A percentile compares a stretch with the other conserved stretches of the same genome.
Evolutionary conservation across 23 tunicate genomes (phyloP).

Genomic region (Diplosoma virens): DNA sequence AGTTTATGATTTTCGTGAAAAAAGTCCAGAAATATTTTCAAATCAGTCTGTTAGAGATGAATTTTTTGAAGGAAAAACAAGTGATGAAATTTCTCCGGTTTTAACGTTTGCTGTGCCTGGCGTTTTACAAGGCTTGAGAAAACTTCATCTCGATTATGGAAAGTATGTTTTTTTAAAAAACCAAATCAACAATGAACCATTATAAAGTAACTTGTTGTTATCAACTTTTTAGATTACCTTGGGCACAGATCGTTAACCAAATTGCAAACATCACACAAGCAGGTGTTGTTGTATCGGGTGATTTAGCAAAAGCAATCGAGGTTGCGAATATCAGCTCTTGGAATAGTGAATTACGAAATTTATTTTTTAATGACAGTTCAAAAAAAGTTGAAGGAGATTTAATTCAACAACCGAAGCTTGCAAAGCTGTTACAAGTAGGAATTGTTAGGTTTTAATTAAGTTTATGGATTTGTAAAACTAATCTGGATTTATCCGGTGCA

Average conservation of each 20-base stretch:
- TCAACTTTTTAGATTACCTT: conserved; percentile 25
- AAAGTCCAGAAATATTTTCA: conserved; percentile 21
- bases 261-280: conserved; percentile 33
- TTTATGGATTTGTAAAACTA: no score
- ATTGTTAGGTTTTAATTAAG: no score
- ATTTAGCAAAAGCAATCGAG: conserved; percentile 53
- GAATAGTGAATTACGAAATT: conserved; percentile 13
- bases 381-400: conserved; percentile 41
- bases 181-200: background rate
- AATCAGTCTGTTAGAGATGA: background rate
- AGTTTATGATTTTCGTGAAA: conserved; percentile 66
- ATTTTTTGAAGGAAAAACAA: conserved; percentile 13
- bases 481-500: no score
- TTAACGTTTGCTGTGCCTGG: conserved; percentile 85
- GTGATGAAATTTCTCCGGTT: conserved; percentile 8
- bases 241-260: conserved; percentile 35
- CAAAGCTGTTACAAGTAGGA: conserved; percentile 56
- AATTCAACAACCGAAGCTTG: conserved; percentile 41
- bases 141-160: conserved; percentile 54
- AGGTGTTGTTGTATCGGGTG: conserved; percentile 41
- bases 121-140: conserved; percentile 47
- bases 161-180: conserved; percentile 47
- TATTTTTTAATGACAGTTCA: conserved; percentile 34
- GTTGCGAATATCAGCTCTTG: background rate
- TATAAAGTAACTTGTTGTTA: background rate